Conservation (phyloP, 2,888 invertebrate species). For the Drosophila cyrtoloma region DNA sequence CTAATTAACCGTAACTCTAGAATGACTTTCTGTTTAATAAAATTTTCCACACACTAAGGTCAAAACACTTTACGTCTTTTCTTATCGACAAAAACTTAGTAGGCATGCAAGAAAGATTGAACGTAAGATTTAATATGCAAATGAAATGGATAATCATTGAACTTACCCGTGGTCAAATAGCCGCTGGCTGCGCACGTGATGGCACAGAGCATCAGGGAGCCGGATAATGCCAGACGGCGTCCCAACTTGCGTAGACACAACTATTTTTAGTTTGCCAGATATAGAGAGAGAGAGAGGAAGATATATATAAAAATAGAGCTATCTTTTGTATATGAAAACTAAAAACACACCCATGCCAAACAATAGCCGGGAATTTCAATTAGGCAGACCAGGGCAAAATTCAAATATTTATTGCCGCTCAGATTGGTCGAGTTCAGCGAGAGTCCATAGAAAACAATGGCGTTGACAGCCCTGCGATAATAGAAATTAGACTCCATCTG, state of each 20-base stretch:
- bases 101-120: constrained; percentile 36
- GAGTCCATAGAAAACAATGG: constrained; percentile 89
- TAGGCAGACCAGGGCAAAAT: constrained; percentile 88
- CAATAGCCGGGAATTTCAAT: constrained; percentile 88
- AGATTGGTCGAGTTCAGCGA: constrained; percentile 89
- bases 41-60: neutral
- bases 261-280: constrained; percentile 72
- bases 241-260: constrained; percentile 86
- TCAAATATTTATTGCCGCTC: constrained; percentile 89
- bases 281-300: constrained; percentile 4
- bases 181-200: constrained; percentile 87
- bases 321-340: neutral
- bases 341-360: constrained; percentile 84
- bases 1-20: neutral
- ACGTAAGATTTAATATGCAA: neutral
- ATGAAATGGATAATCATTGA: neutral
- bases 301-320: neutral
- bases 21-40: constrained; percentile 3
- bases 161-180: constrained; percentile 86
- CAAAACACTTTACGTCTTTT: constrained; percentile 63
- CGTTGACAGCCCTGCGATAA: constrained; percentile 87
- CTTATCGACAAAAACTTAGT: constrained; percentile 65
- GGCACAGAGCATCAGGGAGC: constrained; percentile 86
- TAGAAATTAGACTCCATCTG: neutral
- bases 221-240: constrained; percentile 86